Percentiles rank a stretch among this genome's conserved stretches.
These are phyloP conservation scores for Agriotes lineatus DNA, from an alignment of 2,888 invertebrate species.

Conservation along the genomic window DNA sequence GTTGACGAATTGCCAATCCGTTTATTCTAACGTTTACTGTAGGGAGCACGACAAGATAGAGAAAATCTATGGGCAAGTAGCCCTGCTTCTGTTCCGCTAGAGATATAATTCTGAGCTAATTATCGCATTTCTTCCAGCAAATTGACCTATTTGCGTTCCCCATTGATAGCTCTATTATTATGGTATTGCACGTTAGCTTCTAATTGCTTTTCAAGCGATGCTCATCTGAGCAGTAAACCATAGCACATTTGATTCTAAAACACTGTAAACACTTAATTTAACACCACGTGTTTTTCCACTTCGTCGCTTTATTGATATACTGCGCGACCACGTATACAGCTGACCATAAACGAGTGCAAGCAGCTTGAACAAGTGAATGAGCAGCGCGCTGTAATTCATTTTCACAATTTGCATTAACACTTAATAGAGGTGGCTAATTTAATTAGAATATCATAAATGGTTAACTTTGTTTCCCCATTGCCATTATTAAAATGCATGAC, in stretches of 20 bases:
- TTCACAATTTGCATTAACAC: too few species aligned
- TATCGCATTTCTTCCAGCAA: background rate
- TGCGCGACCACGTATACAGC: slow-evolving; percentile 2
- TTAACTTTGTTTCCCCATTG: too few species aligned
- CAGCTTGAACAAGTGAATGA: too few species aligned
- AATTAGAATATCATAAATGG: too few species aligned
- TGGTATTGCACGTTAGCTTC: slow-evolving; percentile 31
- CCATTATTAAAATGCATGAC: too few species aligned
- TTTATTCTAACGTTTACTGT: too few species aligned
- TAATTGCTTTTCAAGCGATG: slow-evolving; percentile 33
- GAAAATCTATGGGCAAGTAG: too few species aligned
- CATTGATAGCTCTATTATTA: slow-evolving; percentile 29
- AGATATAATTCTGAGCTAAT: too few species aligned
- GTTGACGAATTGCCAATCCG: too few species aligned
- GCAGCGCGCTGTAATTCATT: background rate
- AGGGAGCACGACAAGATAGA: too few species aligned
- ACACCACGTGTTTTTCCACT: slow-evolving; percentile 33
- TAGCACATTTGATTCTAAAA: slow-evolving; percentile 37
- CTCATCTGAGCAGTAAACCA: slow-evolving; percentile 39
- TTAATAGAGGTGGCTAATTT: too few species aligned
- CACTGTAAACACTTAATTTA: slow-evolving; percentile 38
- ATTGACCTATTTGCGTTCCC: slow-evolving; percentile 12
- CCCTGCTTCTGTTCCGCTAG: too few species aligned
- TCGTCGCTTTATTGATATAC: slow-evolving; percentile 24
- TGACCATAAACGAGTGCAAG: slow-evolving; percentile 7